A percentile compares a stretch with the other conserved stretches of the same genome.
These are phyloP conservation scores for Uropsilus gracilis DNA, from an alignment of 2,113 vertebrate genomes.

Conservation along the genomic window DNA sequence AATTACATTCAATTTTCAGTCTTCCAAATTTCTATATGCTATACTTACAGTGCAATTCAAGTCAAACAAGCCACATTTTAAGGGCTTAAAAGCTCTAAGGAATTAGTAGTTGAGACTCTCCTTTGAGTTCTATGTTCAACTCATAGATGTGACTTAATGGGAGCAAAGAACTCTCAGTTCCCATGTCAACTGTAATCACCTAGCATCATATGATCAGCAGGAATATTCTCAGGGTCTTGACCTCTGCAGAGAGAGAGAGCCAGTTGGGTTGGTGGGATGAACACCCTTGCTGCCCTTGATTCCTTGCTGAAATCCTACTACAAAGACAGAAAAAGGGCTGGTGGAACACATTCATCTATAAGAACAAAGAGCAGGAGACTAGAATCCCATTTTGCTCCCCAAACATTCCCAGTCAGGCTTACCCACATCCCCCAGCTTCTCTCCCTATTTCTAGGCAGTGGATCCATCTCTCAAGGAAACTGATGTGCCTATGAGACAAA, in stretches of 20 bases:
- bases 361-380: not conserved
- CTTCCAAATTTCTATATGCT: constrained; percentile 5
- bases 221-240: not conserved
- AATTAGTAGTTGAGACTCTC: not conserved
- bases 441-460: not conserved
- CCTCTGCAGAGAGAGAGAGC: constrained; percentile 34
- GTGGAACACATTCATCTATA: not conserved
- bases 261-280: not conserved
- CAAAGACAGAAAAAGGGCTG: not conserved
- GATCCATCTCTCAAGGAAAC: constrained; percentile 25
- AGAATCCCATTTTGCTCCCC: not conserved
- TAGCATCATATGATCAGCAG: not conserved
- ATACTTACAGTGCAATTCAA: not conserved
- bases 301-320: not conserved
- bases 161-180: not conserved
- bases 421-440: not conserved
- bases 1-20: not conserved
- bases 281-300: not conserved
- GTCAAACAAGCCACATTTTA: constrained; percentile 43
- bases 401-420: not conserved
- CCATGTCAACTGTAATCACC: not conserved
- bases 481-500: not conserved
- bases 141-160: not conserved
- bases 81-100: not conserved
- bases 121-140: constrained; percentile 32